Evolutionary conservation across 2,113 vertebrate genomes (phyloP), one percentile per base, ranked within the genome.

Genomic region (Paradoxurus hermaphroditus): DNA sequence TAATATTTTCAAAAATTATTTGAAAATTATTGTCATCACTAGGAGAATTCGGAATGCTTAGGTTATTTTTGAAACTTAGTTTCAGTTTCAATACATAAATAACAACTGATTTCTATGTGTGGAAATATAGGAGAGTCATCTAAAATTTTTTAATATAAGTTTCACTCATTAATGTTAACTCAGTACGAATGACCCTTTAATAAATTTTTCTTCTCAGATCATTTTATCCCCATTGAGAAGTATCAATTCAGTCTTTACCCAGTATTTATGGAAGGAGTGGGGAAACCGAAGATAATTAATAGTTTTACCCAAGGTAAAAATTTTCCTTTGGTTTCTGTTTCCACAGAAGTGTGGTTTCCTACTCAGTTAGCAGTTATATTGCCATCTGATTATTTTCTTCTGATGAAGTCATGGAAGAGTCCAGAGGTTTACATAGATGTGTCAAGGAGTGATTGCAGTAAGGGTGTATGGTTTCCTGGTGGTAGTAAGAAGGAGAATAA

Each of bases 211-310:
- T 96, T 95, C 97, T 31, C 98, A 99, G 99, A 99, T 92, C 97
- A 99, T 97, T 99, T 99, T 73, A 99, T 99, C 78, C 98, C 98
- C n/a, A 98, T 99, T n/a, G 99, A 99, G 93, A 99, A 99, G 75
- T 99, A 99, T 84, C 98, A 96, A 87, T 99, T 99, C 98, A 98
- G 98, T 97, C 98, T 99, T 97, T 99, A 99, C 84, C 99, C 99
- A 2, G 95, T 99, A 98, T 99, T 99, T 99, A 96, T 96, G 86
- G 99, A 99, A 97, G 99, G 99, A 95, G 99, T 99, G 94, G 99
- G 99, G 63, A 99, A 99, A 96, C 98, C 99, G 41, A 97, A 97
- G 96, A 84, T 92, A 59, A 98, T 98, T 3, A 96, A 98, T 4
- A 94, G 98, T 3, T 99, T 98, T 86, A 96, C 98, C 51, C 98